phyloP scores from a whole-genome alignment of 92 coral and sea anemone species.

The Zoanthus solanderi region DNA sequence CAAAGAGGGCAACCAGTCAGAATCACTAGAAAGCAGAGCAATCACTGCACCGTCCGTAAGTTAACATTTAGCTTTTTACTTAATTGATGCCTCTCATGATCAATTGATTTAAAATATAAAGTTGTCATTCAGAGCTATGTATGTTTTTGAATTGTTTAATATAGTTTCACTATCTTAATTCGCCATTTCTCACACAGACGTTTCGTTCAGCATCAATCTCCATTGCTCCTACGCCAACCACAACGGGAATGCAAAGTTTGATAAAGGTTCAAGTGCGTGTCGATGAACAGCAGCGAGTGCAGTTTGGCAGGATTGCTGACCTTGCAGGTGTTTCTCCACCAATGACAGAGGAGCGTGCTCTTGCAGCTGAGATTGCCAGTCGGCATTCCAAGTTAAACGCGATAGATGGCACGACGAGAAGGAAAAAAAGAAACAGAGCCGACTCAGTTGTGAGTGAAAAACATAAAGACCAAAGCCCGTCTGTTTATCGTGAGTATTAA shows the following conservation, averaged over 20 bases:
- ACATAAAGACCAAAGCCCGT: slow-evolving; percentile 15
- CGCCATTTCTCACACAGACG: slow-evolving; percentile 60
- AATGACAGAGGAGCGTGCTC: slow-evolving; percentile 64
- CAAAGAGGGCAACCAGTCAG: slow-evolving; percentile 23
- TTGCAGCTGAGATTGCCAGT: slow-evolving; percentile 52
- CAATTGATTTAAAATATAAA: background rate
- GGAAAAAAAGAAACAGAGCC: slow-evolving; percentile 20
- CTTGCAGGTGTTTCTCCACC: slow-evolving; percentile 94
- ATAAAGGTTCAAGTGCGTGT: slow-evolving; percentile 92
- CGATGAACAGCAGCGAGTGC: slow-evolving; percentile 72
- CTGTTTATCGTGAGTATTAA: slow-evolving; percentile 35
- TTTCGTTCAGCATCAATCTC: slow-evolving; percentile 74
- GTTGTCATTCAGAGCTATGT: too few species aligned
- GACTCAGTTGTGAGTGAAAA: slow-evolving; percentile 38
- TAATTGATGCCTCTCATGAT: background rate
- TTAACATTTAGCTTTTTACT: background rate
- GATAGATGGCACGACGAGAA: slow-evolving; percentile 54
- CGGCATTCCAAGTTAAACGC: slow-evolving; percentile 56
- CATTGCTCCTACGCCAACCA: slow-evolving; percentile 70
- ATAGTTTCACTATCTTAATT: background rate
- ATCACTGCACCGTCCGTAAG: slow-evolving; percentile 95
- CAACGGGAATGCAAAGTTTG: slow-evolving; percentile 69
- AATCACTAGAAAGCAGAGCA: slow-evolving; percentile 72
- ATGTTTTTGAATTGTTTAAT: too few species aligned
- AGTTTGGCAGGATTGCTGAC: slow-evolving; percentile 81